phyloP scores from a whole-genome alignment of 2,797 vertebrate species.

The Tenualosa thibaudeaui region DNA sequence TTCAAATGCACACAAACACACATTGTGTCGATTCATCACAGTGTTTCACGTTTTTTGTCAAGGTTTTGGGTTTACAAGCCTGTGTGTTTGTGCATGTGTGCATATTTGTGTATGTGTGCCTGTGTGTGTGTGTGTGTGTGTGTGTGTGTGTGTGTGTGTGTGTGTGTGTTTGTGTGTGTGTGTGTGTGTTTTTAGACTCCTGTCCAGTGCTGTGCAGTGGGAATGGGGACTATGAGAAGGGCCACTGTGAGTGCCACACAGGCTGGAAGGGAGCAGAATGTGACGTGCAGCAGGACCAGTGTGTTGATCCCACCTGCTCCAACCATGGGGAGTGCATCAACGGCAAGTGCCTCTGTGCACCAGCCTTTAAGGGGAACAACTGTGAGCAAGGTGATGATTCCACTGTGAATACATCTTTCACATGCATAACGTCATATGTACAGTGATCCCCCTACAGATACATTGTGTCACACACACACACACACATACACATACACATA shows the following conservation, averaged over 20 bases:
- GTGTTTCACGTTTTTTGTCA: too few species aligned
- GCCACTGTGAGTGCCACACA: slow-evolving; percentile 80
- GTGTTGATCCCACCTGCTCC: slow-evolving; percentile 84
- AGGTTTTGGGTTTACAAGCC: too few species aligned
- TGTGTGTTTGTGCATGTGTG: too few species aligned
- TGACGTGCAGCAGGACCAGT: slow-evolving; percentile 86
- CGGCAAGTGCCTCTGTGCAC: slow-evolving; percentile 81
- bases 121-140: slow-evolving; percentile 19
- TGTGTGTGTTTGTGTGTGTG: slow-evolving; percentile 22
- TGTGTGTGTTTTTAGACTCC: slow-evolving; percentile 71
- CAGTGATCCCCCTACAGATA: not conserved
- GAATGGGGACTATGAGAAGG: slow-evolving; percentile 85
- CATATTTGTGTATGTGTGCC: slow-evolving; percentile 12
- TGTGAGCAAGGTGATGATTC: slow-evolving; percentile 81
- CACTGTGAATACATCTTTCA: not conserved
- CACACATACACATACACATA: not conserved
- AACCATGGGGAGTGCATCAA: slow-evolving; percentile 83
- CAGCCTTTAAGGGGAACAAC: slow-evolving; percentile 85
- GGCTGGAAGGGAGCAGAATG: slow-evolving; percentile 86
- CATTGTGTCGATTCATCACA: not conserved
- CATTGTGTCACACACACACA: not conserved
- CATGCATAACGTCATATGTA: not conserved
- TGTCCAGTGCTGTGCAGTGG: slow-evolving; percentile 85
- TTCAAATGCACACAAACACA: not conserved
- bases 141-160: not conserved